phyloP scores from a whole-genome alignment of 1,140 invertebrate species.

The Tribolium madens region DNA sequence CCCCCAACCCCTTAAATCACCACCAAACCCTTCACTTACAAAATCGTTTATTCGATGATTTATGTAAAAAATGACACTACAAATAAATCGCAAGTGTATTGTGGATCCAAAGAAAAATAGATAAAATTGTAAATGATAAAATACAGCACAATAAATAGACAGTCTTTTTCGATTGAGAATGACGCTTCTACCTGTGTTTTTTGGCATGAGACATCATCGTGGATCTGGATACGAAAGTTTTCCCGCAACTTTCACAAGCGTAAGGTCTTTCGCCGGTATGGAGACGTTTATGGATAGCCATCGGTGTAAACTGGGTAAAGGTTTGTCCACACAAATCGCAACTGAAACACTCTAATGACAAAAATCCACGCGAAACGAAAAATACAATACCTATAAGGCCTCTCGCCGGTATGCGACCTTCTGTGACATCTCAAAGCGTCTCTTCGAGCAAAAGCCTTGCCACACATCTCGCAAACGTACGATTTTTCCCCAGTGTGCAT shows the following conservation, averaged over 20 bases:
- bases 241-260: constrained; percentile 79
- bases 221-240: constrained; percentile 71
- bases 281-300: constrained; percentile 73
- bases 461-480: constrained; percentile 76
- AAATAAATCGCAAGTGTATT: constrained; percentile 23
- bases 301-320: constrained; percentile 75
- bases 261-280: constrained; percentile 88
- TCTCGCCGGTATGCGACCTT: constrained; percentile 78
- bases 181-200: constrained; percentile 65
- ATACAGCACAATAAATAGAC: constrained; percentile 26
- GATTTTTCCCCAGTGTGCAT: constrained; percentile 80
- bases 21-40: not conserved
- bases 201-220: constrained; percentile 74
- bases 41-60: not conserved
- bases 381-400: constrained; percentile 67
- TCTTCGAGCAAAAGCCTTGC: constrained; percentile 77
- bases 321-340: constrained; percentile 75
- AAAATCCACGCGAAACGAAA: not conserved
- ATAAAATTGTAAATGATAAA: constrained; percentile 30
- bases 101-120: constrained; percentile 12
- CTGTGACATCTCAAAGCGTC: constrained; percentile 78
- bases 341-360: constrained; percentile 49
- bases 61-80: constrained; percentile 6
- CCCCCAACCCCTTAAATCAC: not conserved
- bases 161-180: constrained; percentile 31